Evolutionary conservation across 2,888 invertebrate genomes (phyloP).

Genomic region (Escarpia spicata): DNA sequence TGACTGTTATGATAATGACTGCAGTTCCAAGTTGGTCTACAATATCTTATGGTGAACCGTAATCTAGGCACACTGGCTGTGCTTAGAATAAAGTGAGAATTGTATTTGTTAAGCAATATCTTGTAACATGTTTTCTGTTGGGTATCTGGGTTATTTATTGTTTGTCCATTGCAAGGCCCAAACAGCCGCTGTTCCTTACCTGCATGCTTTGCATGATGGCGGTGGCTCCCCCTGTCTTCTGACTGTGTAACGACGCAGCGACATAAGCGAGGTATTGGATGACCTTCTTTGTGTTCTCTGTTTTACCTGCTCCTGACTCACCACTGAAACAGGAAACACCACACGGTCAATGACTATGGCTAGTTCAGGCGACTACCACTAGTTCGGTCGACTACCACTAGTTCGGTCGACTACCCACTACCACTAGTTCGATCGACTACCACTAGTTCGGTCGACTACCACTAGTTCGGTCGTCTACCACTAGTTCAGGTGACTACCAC

Average conservation of each 20-base stretch:
- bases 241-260: constrained; percentile 79
- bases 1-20: not conserved
- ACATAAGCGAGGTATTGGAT: constrained; percentile 99
- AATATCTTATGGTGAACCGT: not conserved
- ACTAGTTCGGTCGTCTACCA: too few species aligned
- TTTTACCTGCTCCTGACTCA: constrained; percentile 99
- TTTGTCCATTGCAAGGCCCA: not conserved
- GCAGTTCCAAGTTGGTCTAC: not conserved
- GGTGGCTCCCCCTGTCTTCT: constrained; percentile 41
- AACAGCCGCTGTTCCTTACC: not conserved
- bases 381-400: not conserved
- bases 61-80: not conserved
- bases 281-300: constrained; percentile 99
- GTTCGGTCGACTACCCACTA: not conserved
- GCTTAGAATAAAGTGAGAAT: not conserved
- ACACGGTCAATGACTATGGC: not conserved
- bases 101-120: not conserved
- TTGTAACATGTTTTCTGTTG: not conserved
- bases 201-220: constrained; percentile 37
- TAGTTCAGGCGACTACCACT: not conserved
- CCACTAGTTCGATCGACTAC: too few species aligned
- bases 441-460: too few species aligned
- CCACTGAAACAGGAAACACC: constrained; percentile 70
- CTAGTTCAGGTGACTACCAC: not conserved
- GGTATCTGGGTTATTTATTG: not conserved